Evolutionary conservation across 2,888 invertebrate species (phyloP), one percentile per base, ranked within the genome.

Genomic region (Drosophila infuscata): DNA sequence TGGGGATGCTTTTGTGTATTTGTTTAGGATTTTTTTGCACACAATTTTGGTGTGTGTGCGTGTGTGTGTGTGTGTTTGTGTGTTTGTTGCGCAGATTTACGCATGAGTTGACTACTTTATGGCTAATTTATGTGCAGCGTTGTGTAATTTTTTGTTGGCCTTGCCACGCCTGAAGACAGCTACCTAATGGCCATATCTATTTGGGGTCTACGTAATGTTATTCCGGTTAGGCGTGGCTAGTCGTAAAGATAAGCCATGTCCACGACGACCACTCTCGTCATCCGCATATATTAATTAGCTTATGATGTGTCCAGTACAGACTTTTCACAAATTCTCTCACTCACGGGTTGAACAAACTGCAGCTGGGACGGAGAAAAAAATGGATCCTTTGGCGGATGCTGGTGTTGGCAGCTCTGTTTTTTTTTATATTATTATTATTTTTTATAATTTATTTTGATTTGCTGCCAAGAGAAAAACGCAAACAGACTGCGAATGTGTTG

Each of bases 51-150:
- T 46, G 25, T 25, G 25, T 25, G 1, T 25, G 25, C 0, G 25
- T 25, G 25, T 25, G 20, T 36, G 38, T 36, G 60, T 38, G 25
- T 43, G 54, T 46, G 36, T 41, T 38, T 38, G 36, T 64, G 57
- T 71, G 57, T 33, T 66, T 71, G 57, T 33, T 66, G 56, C 54
- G 48, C 60, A 65, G 74, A 77, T 77, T 79, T 77, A 70, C 81
- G 88, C 88, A 88, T 82, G 88, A 76, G 80, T 63, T 74, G 88
- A 77, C 74, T 83, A 74, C 83, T 84, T 88, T 86, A 86, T 83
- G 74, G 74, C 70, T 79, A 84, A 88, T 83, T 83, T 84, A 83
- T 81, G 75, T 72, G 51, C 60, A 30, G 29, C 33, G 46, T 30
- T 67, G 79, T 70, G 53, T 65, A 61, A 66, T 56, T 61, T 60